A percentile compares a stretch with the other conserved stretches of the same genome.
Conservation (phyloP, 2,888 invertebrate species). For the Chironomus tentans region DNA sequence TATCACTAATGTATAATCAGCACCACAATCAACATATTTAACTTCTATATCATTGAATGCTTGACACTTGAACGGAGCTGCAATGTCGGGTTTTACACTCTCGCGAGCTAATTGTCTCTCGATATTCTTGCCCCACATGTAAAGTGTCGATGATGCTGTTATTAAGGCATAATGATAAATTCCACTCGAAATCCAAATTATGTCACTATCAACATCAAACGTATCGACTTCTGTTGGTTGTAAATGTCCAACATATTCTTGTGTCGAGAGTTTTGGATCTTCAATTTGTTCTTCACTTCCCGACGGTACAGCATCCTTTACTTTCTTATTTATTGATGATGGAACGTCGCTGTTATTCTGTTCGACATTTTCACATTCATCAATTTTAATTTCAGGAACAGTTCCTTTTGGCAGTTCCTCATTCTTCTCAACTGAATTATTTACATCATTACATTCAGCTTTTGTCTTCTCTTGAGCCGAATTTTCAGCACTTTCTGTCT, state of each 20-base stretch:
- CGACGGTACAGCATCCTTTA: background rate
- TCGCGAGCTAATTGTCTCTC: slow-evolving; percentile 75
- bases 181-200: slow-evolving; percentile 58
- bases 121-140: slow-evolving; percentile 80
- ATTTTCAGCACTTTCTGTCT: slow-evolving; percentile 26
- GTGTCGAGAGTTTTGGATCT: background rate
- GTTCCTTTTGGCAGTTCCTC: slow-evolving; percentile 12
- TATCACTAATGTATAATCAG: slow-evolving; percentile 42
- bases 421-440: background rate
- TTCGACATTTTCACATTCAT: background rate
- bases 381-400: slow-evolving; percentile 24
- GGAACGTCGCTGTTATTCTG: background rate
- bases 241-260: slow-evolving; percentile 44
- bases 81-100: slow-evolving; percentile 38
- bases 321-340: background rate
- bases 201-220: slow-evolving; percentile 50
- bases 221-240: slow-evolving; percentile 54
- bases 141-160: slow-evolving; percentile 60
- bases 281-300: background rate
- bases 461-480: background rate
- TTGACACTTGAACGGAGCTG: slow-evolving; percentile 38
- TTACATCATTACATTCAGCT: background rate
- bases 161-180: slow-evolving; percentile 74
- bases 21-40: slow-evolving; percentile 41
- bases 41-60: slow-evolving; percentile 36